Conservation (phyloP, 2,888 invertebrate genomes). For the Apamea monoglypha region DNA sequence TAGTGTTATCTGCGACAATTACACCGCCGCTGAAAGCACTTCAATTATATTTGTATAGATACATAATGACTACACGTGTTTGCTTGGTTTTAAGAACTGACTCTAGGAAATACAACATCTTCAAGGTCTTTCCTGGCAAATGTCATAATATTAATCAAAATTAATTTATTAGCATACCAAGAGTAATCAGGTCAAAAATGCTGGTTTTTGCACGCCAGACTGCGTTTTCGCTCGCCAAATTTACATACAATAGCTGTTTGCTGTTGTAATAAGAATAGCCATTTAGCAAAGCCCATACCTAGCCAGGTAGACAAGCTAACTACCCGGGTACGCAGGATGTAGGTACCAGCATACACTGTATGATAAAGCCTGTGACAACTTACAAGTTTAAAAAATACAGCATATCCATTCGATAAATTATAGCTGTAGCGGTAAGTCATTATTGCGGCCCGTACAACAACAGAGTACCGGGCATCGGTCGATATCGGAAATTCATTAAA, state of each 20-base stretch:
- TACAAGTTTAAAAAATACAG: neutral
- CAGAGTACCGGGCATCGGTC: neutral
- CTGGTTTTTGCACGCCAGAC: too few species aligned
- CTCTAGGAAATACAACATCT: conserved; percentile 40
- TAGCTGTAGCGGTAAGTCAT: neutral
- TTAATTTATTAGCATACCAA: neutral
- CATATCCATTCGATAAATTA: neutral
- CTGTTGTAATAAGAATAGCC: too few species aligned
- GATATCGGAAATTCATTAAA: neutral
- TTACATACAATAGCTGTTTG: too few species aligned
- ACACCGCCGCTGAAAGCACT: conserved; percentile 39
- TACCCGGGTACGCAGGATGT: neutral
- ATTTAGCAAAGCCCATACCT: too few species aligned
- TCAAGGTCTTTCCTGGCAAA: conserved; percentile 32
- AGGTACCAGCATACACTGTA: neutral
- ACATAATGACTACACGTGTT: conserved; percentile 30
- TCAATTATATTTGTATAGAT: conserved; percentile 59
- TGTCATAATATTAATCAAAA: neutral
- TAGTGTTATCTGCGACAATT: conserved; percentile 54
- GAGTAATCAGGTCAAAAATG: neutral
- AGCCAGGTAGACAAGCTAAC: neutral
- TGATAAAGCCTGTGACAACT: neutral
- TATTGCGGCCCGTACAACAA: neutral
- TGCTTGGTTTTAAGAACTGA: conserved; percentile 30
- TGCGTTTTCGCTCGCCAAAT: neutral